Base-by-base conservation (phyloP, 2,888 invertebrate genomes). In the Tenthredo amoena region DNA sequence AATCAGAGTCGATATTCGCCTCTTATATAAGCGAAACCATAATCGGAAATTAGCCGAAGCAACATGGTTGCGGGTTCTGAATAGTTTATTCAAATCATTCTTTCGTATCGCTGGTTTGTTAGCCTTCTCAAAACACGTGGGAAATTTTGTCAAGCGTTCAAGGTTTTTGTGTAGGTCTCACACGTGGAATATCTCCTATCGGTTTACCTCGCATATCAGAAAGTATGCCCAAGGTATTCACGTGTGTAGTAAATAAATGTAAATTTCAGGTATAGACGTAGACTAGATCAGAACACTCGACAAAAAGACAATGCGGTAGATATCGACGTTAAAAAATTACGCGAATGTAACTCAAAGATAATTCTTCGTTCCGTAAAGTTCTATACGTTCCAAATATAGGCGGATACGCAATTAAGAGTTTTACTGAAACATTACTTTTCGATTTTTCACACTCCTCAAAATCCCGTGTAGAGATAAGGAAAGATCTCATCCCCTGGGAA, bases 71-170 rank as follows among this genome's bases (percentile, higher is more conserved):
- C 34, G 5, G 34, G 18, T 31, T 68, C 34, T 34, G 34, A 34
- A 34, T 26, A 68, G 34, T 6, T n/a, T 1, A 55, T 6, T n/a
- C 2, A 55, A 55, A 55, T 55, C n/a, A 62, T 26, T 62, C 10
- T 62, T 10, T 62, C 5, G 10, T 21, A 37, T 26, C 26, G 10
- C 26, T 62, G 26, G 62, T 62, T 62, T 62, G 68, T 31, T 68
- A 68, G 68, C 34, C 68, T 31, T 15, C 68, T 34, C 68, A 34
- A 68, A 34, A 34, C 34, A 18, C 68, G 68, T 34, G 68, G 18
- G 34, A 34, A 68, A 68, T 34, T 68, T 68, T 15, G 68, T 68
- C 68, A 68, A 34, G 18, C 34, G 68, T 68, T 68, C 68, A 68
- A 68, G 68, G 68, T 34, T 34, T 68, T 26, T 9, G 62, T 26